These are phyloP conservation scores for Apotomis turbidana DNA, from an alignment of 2,888 invertebrate genomes.

Conservation along the genomic window DNA sequence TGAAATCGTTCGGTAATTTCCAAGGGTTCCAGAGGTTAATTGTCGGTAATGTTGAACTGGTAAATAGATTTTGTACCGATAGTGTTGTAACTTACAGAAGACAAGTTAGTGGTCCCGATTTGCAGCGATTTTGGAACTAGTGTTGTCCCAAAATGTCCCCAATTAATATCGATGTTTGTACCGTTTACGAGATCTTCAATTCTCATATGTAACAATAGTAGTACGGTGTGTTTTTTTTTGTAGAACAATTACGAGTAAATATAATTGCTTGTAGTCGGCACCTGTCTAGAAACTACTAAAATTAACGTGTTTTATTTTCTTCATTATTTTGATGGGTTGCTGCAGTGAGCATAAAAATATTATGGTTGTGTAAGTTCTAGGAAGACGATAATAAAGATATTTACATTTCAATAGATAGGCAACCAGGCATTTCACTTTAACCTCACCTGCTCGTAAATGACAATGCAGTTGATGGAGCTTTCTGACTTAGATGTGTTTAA, in stretches of 20 bases:
- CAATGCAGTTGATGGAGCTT: too few species aligned
- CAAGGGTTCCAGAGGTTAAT: slow-evolving; percentile 46
- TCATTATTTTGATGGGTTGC: not conserved
- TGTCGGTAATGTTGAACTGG: slow-evolving; percentile 63
- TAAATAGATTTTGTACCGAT: slow-evolving; percentile 44
- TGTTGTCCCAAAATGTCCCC: not conserved
- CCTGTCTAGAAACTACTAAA: not conserved
- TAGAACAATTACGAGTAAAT: not conserved
- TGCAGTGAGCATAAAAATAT: not conserved
- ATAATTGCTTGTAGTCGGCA: not conserved
- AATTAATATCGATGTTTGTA: too few species aligned
- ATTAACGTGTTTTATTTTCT: not conserved
- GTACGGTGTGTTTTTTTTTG: not conserved
- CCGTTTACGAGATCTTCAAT: not conserved
- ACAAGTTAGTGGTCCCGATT: slow-evolving; percentile 1
- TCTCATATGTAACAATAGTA: not conserved
- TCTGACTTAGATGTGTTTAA: too few species aligned
- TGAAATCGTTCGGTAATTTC: slow-evolving; percentile 42
- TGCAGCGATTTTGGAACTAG: slow-evolving; percentile 2
- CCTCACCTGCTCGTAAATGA: too few species aligned
- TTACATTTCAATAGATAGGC: not conserved
- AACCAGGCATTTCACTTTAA: too few species aligned
- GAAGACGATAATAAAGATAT: not conserved
- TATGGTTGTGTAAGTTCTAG: not conserved
- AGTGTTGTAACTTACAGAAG: slow-evolving; percentile 18